Base-by-base conservation (phyloP, 2,888 invertebrate genomes). In the Drosophila rellima region DNA sequence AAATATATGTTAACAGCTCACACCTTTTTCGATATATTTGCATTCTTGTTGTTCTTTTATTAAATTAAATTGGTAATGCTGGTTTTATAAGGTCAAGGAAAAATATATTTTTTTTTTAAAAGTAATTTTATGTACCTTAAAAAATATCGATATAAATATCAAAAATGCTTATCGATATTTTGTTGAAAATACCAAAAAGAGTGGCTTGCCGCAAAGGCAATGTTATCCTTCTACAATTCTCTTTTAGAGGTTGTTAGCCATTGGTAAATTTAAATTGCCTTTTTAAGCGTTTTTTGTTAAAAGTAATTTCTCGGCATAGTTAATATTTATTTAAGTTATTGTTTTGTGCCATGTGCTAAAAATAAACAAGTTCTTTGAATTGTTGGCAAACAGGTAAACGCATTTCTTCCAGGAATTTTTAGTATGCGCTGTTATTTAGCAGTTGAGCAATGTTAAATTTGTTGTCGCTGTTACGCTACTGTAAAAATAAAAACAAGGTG, bases 401-500 rank as follows among this genome's bases (percentile, higher is more conserved):
- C 56, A 39, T 57, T 35, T 37, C 26, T 42, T 40, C 2, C 17
- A 40, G 42, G 15, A 44, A 52, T 40, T 17, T 26, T 35, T 57
- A 48, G 37, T 50, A 11, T 17, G 18, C 11, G 29, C 44, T 51
- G 64, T 44, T 35, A 50, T 5, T 51, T 37, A 45, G 40, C 56
- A 56, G 50, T 6, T 15, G 8, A 44, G 10, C 26, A 29, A 56
- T 64, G 63, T 56, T 20, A 56, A 37, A 48, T 33, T 65, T 65
- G 59, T 65, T 52, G 45, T 65, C 59, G 37, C 59, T 59, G 59
- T 47, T 47, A 23, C 8, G 2, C 11, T n/a, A 33, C 45, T 60
- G 65, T 65, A 45, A 54, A 47, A 47, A 60, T 45, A 35, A 66
- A 40, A 61, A 66, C 54, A 60, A 60, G 39, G 33, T 65, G 65